Evolutionary conservation across 1,140 invertebrate genomes (phyloP).

Genomic region (Ladona fulva): DNA sequence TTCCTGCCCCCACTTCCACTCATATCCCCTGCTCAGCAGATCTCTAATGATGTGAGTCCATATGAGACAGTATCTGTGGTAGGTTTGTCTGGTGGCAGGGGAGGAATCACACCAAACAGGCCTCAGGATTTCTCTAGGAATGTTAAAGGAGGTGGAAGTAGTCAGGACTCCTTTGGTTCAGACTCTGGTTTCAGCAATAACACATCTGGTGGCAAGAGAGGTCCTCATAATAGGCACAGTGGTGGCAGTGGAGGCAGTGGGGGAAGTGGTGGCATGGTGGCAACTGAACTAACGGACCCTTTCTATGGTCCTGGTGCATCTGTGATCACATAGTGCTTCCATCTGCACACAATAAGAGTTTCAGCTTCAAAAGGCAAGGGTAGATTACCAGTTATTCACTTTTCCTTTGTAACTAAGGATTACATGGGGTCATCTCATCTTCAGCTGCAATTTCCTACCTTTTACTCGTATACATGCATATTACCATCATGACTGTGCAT

Average conservation of each 20-base stretch:
- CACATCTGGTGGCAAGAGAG: slow-evolving; percentile 31
- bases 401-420: neutral
- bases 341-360: neutral
- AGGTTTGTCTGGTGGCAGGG: neutral
- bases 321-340: neutral
- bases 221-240: neutral
- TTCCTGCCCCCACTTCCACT: slow-evolving; percentile 29
- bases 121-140: slow-evolving; percentile 12
- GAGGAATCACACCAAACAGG: slow-evolving; percentile 23
- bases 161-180: slow-evolving; percentile 49
- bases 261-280: neutral
- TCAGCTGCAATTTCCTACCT: neutral
- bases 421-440: neutral
- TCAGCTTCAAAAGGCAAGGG: neutral
- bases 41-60: neutral
- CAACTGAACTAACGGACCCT: neutral
- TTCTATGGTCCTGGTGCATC: neutral
- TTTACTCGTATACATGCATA: no score
- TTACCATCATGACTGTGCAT: no score
- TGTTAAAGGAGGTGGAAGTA: slow-evolving; percentile 27
- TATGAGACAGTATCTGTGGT: slow-evolving; percentile 6
- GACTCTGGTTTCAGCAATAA: slow-evolving; percentile 62
- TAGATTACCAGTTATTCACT: neutral
- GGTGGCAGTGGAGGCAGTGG: neutral
- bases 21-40: neutral